Evolutionary conservation across 2,888 invertebrate genomes (phyloP), one percentile per base, ranked within the genome.

Genomic region (Hyalella azteca): DNA sequence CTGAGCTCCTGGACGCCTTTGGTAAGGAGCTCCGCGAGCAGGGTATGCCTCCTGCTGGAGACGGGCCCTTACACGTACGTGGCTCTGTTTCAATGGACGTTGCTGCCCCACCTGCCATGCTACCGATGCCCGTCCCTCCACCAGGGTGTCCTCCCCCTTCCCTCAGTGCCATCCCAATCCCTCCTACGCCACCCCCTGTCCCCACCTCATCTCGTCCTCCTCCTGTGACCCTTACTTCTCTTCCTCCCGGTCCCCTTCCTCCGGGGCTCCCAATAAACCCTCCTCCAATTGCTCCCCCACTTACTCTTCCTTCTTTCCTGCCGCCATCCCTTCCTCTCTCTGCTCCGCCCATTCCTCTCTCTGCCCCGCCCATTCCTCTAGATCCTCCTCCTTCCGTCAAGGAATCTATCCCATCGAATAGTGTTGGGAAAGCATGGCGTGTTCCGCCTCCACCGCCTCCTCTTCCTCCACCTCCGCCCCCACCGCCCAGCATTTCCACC

Each of bases 1-100:
- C 80, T 39, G 84, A 84, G 48, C 77, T 84, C 29, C 79, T 84
- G 13, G 84, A 84, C 73, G 81, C 84, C 7, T 84, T 84, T 77
- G 82, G 84, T 22, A 80, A 80, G 54, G 81, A 80, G 32, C 80
- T 79, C 26, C 19, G 36, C 4, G 9, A 29, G 45, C 41, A 75
- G 45, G 40, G 41, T 29, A n/a, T 22, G 11, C 19, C n/a, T n/a
- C 4, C 11, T 11, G 41, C 9, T 40, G 41, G 75, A 75, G 41
- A 26, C 45, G 54, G 29, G 26, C 54, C 11, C 13, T 5, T 13
- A 9, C 54, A 26, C 26, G 7, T 13, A 5, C 26, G 54, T 9
- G 29, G 54, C 54, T 29, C 54, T 26, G 26, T 29, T 26, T 22
- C 26, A 40, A n/a, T 9, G 40, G 41, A 45, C 26, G n/a, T 26